Conservation (phyloP, 2,113 vertebrate genomes). For the Mesoclemmys tuberculata region DNA sequence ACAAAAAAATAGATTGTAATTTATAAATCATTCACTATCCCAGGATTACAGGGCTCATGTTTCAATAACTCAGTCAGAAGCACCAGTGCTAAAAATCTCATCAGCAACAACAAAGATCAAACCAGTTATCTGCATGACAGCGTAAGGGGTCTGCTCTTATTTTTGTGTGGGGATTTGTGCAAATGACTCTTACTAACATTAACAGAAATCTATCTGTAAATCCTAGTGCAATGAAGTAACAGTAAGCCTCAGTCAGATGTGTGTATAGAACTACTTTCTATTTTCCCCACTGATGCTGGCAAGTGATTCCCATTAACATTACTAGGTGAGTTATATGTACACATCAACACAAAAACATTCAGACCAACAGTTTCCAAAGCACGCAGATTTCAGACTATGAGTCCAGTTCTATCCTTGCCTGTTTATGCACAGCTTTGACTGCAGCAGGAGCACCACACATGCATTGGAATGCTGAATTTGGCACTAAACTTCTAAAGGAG, state of each 20-base stretch:
- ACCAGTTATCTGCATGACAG: neutral
- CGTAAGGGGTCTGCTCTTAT: neutral
- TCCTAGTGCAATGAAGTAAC: neutral
- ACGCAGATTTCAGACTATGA: slow-evolving; percentile 44
- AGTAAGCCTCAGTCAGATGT: slow-evolving; percentile 3
- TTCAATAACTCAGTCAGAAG: slow-evolving; percentile 44
- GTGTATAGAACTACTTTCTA: neutral
- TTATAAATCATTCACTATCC: slow-evolving; percentile 43
- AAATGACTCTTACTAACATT: slow-evolving; percentile 47
- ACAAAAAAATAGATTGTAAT: slow-evolving; percentile 13
- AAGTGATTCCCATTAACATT: slow-evolving; percentile 8
- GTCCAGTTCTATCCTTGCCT: neutral
- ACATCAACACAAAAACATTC: slow-evolving; percentile 32
- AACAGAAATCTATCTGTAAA: slow-evolving; percentile 43
- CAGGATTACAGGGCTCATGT: slow-evolving; percentile 49
- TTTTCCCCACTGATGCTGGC: neutral
- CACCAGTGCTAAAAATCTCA: slow-evolving; percentile 24
- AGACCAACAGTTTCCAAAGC: slow-evolving; percentile 53
- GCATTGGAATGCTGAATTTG: neutral
- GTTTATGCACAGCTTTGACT: neutral
- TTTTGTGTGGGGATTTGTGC: slow-evolving; percentile 36
- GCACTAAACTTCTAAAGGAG: slow-evolving; percentile 25
- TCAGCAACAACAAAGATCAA: slow-evolving; percentile 40
- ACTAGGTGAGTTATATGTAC: slow-evolving; percentile 41
- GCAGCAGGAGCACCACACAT: neutral